phyloP scores from a whole-genome alignment of 1,140 invertebrate species.

The Oryctes rhinoceros region DNA sequence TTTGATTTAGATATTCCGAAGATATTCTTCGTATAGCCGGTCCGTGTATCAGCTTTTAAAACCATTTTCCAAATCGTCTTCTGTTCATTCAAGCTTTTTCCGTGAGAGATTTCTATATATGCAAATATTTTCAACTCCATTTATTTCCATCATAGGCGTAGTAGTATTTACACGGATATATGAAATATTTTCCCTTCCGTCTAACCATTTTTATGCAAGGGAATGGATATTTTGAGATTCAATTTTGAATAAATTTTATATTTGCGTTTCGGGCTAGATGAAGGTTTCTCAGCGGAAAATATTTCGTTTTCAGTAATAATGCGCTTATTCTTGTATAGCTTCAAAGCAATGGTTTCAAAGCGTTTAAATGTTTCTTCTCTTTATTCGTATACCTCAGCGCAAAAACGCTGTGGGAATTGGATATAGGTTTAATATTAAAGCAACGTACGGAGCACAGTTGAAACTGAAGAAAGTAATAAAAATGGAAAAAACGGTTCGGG shows the following conservation, averaged over 20 bases:
- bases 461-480: no score
- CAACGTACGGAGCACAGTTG: no score
- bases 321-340: not conserved
- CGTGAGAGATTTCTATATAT: not conserved
- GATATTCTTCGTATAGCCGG: not conserved
- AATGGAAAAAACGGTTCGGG: no score
- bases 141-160: not conserved
- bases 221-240: not conserved
- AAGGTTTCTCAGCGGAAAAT: no score
- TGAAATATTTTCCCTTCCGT: not conserved
- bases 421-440: no score
- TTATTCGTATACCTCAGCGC: no score
- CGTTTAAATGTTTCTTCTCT: no score
- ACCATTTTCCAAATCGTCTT: not conserved
- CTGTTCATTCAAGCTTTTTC: not conserved
- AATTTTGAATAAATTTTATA: conserved; percentile 9
- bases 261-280: not conserved
- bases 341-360: conserved; percentile 5
- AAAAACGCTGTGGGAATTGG: no score
- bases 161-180: not conserved
- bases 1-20: conserved; percentile 1
- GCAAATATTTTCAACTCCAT: not conserved
- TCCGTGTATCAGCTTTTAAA: not conserved
- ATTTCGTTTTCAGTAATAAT: no score
- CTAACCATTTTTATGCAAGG: not conserved